Base-by-base conservation (phyloP, 2,888 invertebrate genomes). In the Acleris cristana region DNA sequence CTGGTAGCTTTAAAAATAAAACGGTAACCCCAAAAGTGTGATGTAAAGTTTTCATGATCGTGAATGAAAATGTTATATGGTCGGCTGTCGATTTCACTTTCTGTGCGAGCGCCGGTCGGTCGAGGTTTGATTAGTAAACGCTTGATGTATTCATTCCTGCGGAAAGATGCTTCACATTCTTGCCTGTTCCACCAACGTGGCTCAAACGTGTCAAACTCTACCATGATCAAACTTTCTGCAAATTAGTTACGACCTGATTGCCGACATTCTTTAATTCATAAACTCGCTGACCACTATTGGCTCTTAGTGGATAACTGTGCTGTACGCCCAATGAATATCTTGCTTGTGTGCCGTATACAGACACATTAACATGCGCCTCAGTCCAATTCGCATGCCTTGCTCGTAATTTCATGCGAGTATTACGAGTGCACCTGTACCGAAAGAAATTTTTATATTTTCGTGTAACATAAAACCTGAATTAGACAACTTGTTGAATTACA, bases 31-130 rank as follows among this genome's bases (percentile, higher is more conserved):
- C 19, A 19, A 23, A 52, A 65, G 53, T 54, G 67, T 67, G 63
- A 55, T 63, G 48, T 51, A 60, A 51, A 51, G 54, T 34, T 60
- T 63, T 48, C 30, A 26, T 55, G 55, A 40, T 53, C 51, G 61
- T 69, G 60, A 64, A 64, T 64, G 56, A 61, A 60, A 57, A 67
- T 58, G 52, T 61, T 55, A n/a, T 40, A 51, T 23, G 23, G 48
- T 45, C 34, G 64, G 58, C 68, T 72, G 78, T 79, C 80, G 84
- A 88, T 89, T 89, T 89, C 89, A 86, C 88, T 89, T 89, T 88
- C 85, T 79, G 78, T 81, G 76, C 79, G 79, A 78, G 83, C 74
- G 74, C 76, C 73, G 71, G 72, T 61, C 48, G 7, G 48, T 69
- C 72, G 73, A 73, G 73, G 73, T 72, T 68, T 53, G 63, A 71